Base-by-base conservation (phyloP, 2,888 invertebrate genomes). In the Agrochola litura region DNA sequence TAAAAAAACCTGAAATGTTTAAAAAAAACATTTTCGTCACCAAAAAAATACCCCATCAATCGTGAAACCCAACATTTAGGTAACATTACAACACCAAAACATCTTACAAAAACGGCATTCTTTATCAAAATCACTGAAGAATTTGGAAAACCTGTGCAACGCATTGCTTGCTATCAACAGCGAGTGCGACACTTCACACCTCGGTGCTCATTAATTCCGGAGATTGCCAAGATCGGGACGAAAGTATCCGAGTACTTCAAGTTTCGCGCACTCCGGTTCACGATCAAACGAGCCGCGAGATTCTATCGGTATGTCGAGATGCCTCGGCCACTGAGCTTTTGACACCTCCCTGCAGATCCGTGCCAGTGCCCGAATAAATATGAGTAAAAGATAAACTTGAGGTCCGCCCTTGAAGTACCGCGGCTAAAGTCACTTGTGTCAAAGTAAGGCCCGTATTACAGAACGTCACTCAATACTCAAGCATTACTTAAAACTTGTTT, bases 191-290 rank as follows among this genome's bases (percentile, higher is more conserved):
- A 86, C 82, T 90, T 92, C 87, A 90, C 91, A 91, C 92, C 85
- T 90, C 82, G 77, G 56, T 14, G 79, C 89, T 91, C 90, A 92
- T 92, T 91, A 92, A 91, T 91, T 91, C 87, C 76, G 77, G 76
- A 90, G 93, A 93, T 93, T 88, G 86, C 61, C 64, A 83, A 87
- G 92, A 92, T 92, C 89, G 89, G 85, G 85, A 86, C 89, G 89
- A 91, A 91, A 90, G 89, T 90, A 87, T 84, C 86, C 83, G 85
- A 77, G 89, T 86, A 72, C 81, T 54, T 72, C 46, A 46, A 56
- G 81, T 81, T 77, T 91, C 86, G 88, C 89, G 77, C 83, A 81
- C 88, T 85, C 74, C 77, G 82, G 79, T 76, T 77, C 84, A 74
- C 81, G 88, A 87, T 92, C 91, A 92, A 91, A 92, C 81, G 73